These are phyloP conservation scores for Pteropus alecto DNA, from an alignment of 2,113 vertebrate species.

Conservation along the genomic window DNA sequence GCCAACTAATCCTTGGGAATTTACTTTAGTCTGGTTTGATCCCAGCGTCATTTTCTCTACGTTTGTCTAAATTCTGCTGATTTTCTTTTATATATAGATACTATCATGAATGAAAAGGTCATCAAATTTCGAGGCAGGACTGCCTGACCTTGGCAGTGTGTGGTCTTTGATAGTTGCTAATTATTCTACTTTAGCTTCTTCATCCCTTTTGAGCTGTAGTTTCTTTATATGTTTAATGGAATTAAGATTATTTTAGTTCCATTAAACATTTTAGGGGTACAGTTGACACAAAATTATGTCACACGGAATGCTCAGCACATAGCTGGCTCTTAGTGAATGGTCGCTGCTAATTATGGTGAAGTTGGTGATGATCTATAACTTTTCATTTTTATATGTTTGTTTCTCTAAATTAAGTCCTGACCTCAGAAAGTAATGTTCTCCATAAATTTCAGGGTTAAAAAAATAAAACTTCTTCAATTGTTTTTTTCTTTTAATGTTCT, in stretches of 20 bases:
- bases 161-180: neutral
- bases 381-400: neutral
- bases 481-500: neutral
- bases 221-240: neutral
- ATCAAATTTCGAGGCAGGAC: neutral
- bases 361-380: neutral
- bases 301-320: neutral
- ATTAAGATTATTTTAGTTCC: neutral
- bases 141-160: neutral
- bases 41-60: neutral
- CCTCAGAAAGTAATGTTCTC: neutral
- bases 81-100: neutral
- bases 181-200: neutral
- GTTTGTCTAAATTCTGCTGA: neutral
- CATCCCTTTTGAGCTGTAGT: neutral
- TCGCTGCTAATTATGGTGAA: neutral
- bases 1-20: neutral
- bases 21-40: neutral
- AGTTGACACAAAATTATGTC: neutral
- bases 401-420: neutral
- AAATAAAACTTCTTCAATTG: neutral
- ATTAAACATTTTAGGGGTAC: neutral
- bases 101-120: neutral
- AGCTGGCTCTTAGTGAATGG: neutral
- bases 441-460: neutral